Conservation (phyloP, 2,888 invertebrate species). For the Netelia melanura region DNA sequence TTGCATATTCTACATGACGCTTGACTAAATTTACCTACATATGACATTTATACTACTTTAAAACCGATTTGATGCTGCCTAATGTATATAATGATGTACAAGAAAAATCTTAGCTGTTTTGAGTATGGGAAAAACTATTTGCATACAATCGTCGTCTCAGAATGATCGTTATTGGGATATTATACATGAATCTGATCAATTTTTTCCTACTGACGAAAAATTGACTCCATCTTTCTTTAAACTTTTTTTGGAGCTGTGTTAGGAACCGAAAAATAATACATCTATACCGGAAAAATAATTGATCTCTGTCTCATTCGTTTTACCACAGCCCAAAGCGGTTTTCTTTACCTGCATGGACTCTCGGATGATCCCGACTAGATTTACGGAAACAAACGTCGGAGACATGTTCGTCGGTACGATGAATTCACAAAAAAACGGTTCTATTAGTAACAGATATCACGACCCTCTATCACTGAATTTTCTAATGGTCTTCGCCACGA, state of each 20-base stretch:
- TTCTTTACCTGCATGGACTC: slow-evolving; percentile 99
- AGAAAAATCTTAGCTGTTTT: too few species aligned
- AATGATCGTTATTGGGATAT: too few species aligned
- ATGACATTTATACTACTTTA: too few species aligned
- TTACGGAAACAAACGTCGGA: slow-evolving; percentile 97
- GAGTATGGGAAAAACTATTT: too few species aligned
- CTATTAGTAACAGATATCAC: slow-evolving; percentile 30
- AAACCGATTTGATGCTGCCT: too few species aligned
- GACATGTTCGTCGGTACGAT: slow-evolving; percentile 97
- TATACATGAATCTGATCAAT: too few species aligned
- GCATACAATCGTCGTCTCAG: too few species aligned
- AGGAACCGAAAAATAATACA: slow-evolving; percentile 10
- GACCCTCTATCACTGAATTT: slow-evolving; percentile 35
- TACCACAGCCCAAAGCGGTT: slow-evolving; percentile 95
- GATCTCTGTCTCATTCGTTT: slow-evolving; percentile 72
- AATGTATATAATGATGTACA: too few species aligned
- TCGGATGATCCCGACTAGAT: slow-evolving; percentile 97
- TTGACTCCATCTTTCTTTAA: neutral
- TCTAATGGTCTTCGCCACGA: neutral
- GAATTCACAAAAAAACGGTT: slow-evolving; percentile 50
- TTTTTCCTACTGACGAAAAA: neutral
- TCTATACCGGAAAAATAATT: slow-evolving; percentile 42
- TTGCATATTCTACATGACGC: too few species aligned
- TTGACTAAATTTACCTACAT: too few species aligned
- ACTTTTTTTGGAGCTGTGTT: neutral